phyloP scores from a whole-genome alignment of 2,888 invertebrate genomes.

The Trachelus tabidus region DNA sequence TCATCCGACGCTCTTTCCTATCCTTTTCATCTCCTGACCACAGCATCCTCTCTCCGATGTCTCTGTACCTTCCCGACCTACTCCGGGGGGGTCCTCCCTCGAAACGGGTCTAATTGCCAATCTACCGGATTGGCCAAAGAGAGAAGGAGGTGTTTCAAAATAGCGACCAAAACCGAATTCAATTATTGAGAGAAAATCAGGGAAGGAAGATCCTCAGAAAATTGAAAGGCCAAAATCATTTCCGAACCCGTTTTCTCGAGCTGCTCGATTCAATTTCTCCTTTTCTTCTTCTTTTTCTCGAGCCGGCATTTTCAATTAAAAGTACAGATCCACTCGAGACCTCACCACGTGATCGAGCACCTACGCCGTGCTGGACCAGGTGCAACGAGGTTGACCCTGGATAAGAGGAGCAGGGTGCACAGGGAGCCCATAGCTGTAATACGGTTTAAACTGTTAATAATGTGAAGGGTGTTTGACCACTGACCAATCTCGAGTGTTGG shows the following conservation, averaged over 20 bases:
- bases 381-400: neutral
- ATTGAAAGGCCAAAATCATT: neutral
- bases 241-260: neutral
- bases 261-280: constrained; percentile 7
- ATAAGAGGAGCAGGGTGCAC: neutral
- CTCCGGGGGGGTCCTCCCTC: neutral
- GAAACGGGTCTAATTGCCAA: constrained; percentile 18
- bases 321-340: neutral
- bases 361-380: neutral
- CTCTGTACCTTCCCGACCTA: neutral
- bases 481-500: constrained; percentile 61
- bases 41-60: neutral
- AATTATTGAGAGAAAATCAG: constrained; percentile 18
- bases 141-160: neutral
- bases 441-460: constrained; percentile 57
- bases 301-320: neutral
- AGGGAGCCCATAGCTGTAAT: constrained; percentile 16
- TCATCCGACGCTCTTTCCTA: neutral
- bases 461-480: constrained; percentile 61
- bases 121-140: neutral
- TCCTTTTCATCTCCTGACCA: neutral
- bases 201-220: constrained; percentile 10
- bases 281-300: constrained; percentile 21
- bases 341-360: neutral
- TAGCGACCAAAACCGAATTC: constrained; percentile 13